phyloP scores from a whole-genome alignment of 2,888 invertebrate species.

The Cenopis cana region DNA sequence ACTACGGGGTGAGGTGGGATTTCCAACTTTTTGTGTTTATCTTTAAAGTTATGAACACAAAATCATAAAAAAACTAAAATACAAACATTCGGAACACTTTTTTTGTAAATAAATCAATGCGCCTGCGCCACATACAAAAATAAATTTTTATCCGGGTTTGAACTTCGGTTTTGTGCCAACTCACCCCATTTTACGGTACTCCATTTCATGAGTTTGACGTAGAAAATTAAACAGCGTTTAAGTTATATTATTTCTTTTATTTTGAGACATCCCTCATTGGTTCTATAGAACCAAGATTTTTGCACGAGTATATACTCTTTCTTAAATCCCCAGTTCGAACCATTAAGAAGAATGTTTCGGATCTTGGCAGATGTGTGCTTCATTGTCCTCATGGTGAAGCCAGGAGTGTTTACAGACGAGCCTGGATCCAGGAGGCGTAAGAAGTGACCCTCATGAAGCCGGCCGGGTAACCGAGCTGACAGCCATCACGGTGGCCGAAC shows the following conservation, averaged over 20 bases:
- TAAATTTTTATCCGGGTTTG: too few relatives aligned
- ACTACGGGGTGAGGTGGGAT: too few relatives aligned
- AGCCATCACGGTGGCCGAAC: constrained; percentile 67
- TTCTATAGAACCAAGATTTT: not conserved
- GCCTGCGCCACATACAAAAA: too few relatives aligned
- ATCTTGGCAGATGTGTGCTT: too few relatives aligned
- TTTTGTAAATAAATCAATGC: too few relatives aligned
- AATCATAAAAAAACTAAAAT: too few relatives aligned
- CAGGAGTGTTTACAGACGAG: constrained; percentile 6
- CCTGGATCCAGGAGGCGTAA: constrained; percentile 32
- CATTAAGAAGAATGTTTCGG: not conserved
- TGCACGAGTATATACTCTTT: not conserved
- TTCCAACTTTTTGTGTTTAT: too few relatives aligned
- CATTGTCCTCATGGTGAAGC: not conserved
- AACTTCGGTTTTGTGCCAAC: too few relatives aligned
- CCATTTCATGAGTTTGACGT: too few relatives aligned
- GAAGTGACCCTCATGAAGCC: constrained; percentile 43
- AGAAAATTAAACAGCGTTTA: not conserved
- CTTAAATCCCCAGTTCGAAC: not conserved
- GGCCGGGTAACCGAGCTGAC: constrained; percentile 49
- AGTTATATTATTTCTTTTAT: not conserved
- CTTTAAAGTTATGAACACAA: too few relatives aligned
- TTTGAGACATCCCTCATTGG: not conserved
- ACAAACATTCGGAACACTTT: too few relatives aligned
- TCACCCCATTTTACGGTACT: too few relatives aligned